Evolutionary conservation across 2,888 invertebrate genomes (phyloP).

Genomic region (Nezara viridula): DNA sequence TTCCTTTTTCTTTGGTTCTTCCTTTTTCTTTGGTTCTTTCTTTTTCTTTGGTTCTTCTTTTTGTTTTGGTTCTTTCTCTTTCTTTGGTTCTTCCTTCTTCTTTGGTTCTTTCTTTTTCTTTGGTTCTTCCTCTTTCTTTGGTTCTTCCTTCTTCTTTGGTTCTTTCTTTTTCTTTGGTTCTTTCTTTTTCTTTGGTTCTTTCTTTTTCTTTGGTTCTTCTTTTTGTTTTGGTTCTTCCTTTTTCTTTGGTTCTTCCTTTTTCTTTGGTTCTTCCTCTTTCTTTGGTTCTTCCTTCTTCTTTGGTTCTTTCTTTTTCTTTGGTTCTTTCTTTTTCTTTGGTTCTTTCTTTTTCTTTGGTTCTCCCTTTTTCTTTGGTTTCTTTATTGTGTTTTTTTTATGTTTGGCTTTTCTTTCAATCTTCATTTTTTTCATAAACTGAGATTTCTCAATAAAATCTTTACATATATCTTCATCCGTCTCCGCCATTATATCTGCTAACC

Average conservation of each 20-base stretch:
- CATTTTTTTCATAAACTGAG: not conserved
- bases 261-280: not conserved
- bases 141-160: not conserved
- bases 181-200: not conserved
- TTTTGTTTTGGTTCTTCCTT: not conserved
- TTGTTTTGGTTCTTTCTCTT: not conserved
- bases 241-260: not conserved
- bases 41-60: not conserved
- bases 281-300: not conserved
- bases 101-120: too few relatives aligned
- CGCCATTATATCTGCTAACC: slow-evolving; percentile 63
- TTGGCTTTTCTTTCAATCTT: not conserved
- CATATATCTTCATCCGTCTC: slow-evolving; percentile 60
- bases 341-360: not conserved
- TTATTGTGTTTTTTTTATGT: not conserved
- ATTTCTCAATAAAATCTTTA: not conserved
- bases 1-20: not conserved
- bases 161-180: not conserved
- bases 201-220: not conserved
- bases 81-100: not conserved
- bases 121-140: not conserved
- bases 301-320: not conserved
- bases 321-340: not conserved
- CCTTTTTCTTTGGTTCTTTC: not conserved
- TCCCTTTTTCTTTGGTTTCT: not conserved